Base-by-base conservation (phyloP, 2,797 vertebrate genomes). In the Hapalemur alaotrensis region DNA sequence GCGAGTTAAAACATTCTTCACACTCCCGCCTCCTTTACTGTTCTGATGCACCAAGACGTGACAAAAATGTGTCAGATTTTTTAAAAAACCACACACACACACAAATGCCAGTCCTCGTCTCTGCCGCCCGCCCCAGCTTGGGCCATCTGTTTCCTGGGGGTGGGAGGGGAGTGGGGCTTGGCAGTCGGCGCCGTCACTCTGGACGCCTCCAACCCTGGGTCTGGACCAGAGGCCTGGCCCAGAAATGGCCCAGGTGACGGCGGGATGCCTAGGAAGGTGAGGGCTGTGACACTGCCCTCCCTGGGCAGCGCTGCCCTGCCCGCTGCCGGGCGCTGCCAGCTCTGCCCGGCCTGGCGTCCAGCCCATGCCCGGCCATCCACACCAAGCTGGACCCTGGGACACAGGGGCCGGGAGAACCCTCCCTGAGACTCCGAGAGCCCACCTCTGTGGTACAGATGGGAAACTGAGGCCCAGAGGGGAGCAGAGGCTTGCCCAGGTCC, bases 1-100 rank as follows among this genome's bases (percentile, higher is more conserved):
- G 92, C 85, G 72, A 97, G 97, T 97, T 98, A 97, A 97, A 98
- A 97, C 97, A 97, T 97, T 98, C 96, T 98, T 98, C 97, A 97
- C 97, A 97, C 97, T 97, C 97, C 97, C 97, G 76, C 98, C 97
- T 97, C 96, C 98, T 98, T 96, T 95, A 96, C 97, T 96, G 97
- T 97, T 97, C 98, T 97, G 96, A 97, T 95, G 96, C 95, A 97
- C 96, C 96, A 97, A 97, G 97, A 97, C 96, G 93, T 97, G 97
- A 98, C 97, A 98, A 98, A 98, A 98, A 98, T 97, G 97, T 98
- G 97, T 98, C 98, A 97, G 97, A 97, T 97, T 98, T 97, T 97
- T 97, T 94, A 3, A 96, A 97, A 97, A 98, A 97, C 98, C 97
- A 96, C 97, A 98, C 98, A 97, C 96, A 97, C 79, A 97, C 96